phyloP scores from a whole-genome alignment of 2,113 vertebrate species.

The Caranx melampygus region DNA sequence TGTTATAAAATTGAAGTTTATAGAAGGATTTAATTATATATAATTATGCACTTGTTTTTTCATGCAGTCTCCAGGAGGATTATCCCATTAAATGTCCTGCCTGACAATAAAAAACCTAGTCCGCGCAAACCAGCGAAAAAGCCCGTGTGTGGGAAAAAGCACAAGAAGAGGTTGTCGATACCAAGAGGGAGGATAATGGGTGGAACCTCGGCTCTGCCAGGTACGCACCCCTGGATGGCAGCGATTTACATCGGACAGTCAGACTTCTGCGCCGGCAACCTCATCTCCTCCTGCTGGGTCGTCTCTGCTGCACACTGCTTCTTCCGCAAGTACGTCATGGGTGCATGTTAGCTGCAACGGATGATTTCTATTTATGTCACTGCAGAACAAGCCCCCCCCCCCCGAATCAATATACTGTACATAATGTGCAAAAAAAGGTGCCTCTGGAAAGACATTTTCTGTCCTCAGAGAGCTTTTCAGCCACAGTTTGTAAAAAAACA shows the following conservation, averaged over 20 bases:
- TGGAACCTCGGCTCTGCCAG: conserved; percentile 87
- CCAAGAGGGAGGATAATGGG: conserved; percentile 88
- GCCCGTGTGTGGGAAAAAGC: conserved; percentile 86
- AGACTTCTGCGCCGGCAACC: conserved; percentile 90
- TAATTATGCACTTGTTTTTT: conserved; percentile 1
- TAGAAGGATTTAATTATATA: neutral
- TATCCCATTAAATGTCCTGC: neutral
- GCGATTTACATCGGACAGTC: conserved; percentile 89
- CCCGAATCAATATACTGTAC: too few species aligned
- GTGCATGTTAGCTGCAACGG: neutral
- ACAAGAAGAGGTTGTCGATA: conserved; percentile 84
- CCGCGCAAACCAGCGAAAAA: conserved; percentile 18
- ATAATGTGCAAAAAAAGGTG: neutral
- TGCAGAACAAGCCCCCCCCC: neutral
- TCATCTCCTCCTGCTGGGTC: conserved; percentile 94
- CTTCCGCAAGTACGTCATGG: conserved; percentile 85
- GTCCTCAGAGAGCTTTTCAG: neutral
- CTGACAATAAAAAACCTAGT: neutral
- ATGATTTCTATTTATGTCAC: neutral
- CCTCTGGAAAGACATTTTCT: neutral
- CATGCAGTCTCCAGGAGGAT: conserved; percentile 50
- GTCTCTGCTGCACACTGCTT: conserved; percentile 95
- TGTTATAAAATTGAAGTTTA: neutral
- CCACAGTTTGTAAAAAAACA: neutral
- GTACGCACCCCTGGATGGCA: conserved; percentile 94